phyloP scores from a whole-genome alignment of 2,888 invertebrate genomes.

The Pammene aurita region DNA sequence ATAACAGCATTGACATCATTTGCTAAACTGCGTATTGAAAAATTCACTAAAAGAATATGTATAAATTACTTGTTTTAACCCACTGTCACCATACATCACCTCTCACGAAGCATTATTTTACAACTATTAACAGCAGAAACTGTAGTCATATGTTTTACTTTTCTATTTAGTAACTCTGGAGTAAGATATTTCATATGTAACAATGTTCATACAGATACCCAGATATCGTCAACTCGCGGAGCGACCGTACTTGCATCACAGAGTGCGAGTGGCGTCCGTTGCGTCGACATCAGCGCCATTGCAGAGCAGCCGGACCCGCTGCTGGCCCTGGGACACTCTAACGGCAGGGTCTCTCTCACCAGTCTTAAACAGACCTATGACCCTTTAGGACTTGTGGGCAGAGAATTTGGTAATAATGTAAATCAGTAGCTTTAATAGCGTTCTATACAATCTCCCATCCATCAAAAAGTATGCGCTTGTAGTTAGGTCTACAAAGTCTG shows the following conservation, averaged over 20 bases:
- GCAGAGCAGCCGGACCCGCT: constrained; percentile 89
- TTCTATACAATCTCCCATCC: no score
- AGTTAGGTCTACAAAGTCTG: no score
- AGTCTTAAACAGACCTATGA: constrained; percentile 89
- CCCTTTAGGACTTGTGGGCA: constrained; percentile 86
- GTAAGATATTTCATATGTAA: neutral
- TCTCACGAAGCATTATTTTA: neutral
- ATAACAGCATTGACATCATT: neutral
- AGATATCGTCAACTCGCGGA: constrained; percentile 86
- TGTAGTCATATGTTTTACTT: no score
- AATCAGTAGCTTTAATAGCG: neutral
- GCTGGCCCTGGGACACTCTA: constrained; percentile 93
- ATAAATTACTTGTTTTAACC: neutral
- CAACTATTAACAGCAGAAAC: neutral
- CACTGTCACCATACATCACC: neutral
- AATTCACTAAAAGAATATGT: neutral
- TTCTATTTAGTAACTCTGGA: neutral
- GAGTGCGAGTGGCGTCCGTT: constrained; percentile 92
- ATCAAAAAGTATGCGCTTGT: no score
- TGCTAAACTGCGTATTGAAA: neutral
- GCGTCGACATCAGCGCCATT: constrained; percentile 92
- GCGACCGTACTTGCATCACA: constrained; percentile 89
- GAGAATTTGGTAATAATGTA: constrained; percentile 86
- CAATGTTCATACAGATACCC: constrained; percentile 77
- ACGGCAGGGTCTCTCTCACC: constrained; percentile 93